phyloP scores from a whole-genome alignment of 2,113 vertebrate genomes.

The Macroglossus sobrinus region DNA sequence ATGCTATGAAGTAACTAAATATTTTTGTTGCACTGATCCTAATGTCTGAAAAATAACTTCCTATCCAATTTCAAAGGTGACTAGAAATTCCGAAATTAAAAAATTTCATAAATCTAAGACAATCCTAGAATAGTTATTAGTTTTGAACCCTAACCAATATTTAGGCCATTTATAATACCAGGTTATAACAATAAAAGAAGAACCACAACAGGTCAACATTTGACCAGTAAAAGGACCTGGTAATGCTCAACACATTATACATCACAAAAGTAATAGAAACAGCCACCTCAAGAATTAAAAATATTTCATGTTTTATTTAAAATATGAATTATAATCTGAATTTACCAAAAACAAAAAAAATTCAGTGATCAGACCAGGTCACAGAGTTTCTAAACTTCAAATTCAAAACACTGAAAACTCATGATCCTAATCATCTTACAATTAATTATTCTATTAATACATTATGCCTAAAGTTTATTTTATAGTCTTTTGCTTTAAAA shows the following conservation, averaged over 20 bases:
- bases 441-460: not conserved
- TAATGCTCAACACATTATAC: not conserved
- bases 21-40: not conserved
- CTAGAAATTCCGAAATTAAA: not conserved
- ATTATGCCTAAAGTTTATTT: conserved; percentile 2
- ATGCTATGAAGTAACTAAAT: not conserved
- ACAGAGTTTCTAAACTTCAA: not conserved
- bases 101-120: not conserved
- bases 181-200: not conserved
- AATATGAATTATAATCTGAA: not conserved
- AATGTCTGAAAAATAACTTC: conserved; percentile 5
- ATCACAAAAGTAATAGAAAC: not conserved
- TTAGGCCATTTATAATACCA: not conserved
- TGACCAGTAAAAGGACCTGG: not conserved
- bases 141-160: not conserved
- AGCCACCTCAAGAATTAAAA: conserved; percentile 33
- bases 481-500: conserved; percentile 2
- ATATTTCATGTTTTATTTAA: conserved; percentile 14
- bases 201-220: not conserved
- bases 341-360: not conserved
- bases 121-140: not conserved
- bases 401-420: conserved; percentile 19
- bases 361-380: not conserved
- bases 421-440: not conserved
- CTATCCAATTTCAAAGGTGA: conserved; percentile 26